Base-by-base conservation (phyloP, 92 coral and sea anemone species). In the Paragorgia papillata region DNA sequence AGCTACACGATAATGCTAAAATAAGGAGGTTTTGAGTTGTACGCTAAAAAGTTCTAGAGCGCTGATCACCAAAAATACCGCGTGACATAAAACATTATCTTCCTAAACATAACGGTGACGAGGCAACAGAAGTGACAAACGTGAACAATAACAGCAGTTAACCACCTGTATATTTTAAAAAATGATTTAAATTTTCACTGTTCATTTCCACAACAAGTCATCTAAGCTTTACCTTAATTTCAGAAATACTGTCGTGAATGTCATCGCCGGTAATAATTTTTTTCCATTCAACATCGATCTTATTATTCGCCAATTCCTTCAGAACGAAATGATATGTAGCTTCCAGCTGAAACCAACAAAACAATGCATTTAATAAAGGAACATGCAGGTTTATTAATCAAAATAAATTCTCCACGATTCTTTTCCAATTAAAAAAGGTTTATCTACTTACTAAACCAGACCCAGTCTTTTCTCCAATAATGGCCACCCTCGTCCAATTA, bases 401-500 rank as follows among this genome's bases (percentile, higher is more conserved):
- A 43, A 43, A 43, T 43, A 43, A 43, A 27, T 66, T 9, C 54
- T 0, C 44, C n/a, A n/a, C n/a, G n/a, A n/a, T n/a, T n/a, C n/a
- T n/a, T n/a, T n/a, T n/a, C n/a, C n/a, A n/a, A n/a, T n/a, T n/a
- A 37, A 31, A 13, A 40, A 0, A 32, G 26, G 54, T 1, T 4
- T 20, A 3, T 2, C 21, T 40, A 35, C 95, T 82, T 65, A 92
- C 97, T 85, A 90, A 69, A 73, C 90, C 89, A 8, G 88, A 80
- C 9, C 75, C 77, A 9, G 96, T 86, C 57, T 93, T 88, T 69
- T 88, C 93, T 71, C 85, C 89, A 69, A 93, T 68, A 12, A 90
- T 73, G 0, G 97, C 97, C 8, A 93, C 88, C 39, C 88, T 79
- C 60, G 87, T 79, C 97, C 97, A 93, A 28, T 89, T 89, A 65